Percentiles rank a stretch among this genome's conserved stretches.
phyloP scores from a whole-genome alignment of 2,888 invertebrate genomes.

The Lottia scabra region DNA sequence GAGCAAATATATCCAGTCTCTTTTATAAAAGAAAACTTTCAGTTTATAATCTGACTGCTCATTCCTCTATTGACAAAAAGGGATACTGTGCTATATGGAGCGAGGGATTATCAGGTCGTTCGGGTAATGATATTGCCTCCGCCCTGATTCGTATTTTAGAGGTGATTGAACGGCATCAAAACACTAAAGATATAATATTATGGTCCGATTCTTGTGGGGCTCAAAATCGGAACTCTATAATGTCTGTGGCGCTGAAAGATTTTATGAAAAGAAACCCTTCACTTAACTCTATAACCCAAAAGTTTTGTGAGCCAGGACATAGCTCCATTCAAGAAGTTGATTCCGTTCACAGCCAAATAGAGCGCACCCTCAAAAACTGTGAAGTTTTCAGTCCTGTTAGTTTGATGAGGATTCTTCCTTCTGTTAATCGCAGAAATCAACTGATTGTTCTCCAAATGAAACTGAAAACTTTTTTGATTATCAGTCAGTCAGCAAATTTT shows the following conservation, averaged over 20 bases:
- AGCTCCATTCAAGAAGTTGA: conserved; percentile 1
- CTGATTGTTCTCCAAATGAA: not conserved
- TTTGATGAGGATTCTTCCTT: not conserved
- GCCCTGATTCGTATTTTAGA: conserved; percentile 14
- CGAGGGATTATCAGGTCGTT: not conserved
- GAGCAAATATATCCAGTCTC: conserved; percentile 10
- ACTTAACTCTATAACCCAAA: no score
- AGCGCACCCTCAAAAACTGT: not conserved
- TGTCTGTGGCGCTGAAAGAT: conserved; percentile 25
- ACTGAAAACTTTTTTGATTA: no score
- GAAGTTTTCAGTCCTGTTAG: not conserved
- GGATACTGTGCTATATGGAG: conserved; percentile 29
- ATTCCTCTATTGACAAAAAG: conserved; percentile 23
- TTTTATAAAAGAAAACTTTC: conserved; percentile 1
- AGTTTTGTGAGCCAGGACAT: no score
- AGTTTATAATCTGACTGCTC: not conserved
- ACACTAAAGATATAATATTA: conserved; percentile 11
- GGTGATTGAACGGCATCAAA: conserved; percentile 8
- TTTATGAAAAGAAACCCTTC: no score
- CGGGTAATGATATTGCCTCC: conserved; percentile 21
- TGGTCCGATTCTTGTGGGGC: conserved; percentile 28
- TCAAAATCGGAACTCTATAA: conserved; percentile 32
- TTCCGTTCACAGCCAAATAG: not conserved
- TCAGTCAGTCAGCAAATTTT: no score
- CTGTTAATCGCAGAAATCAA: not conserved